Evolutionary conservation across 2,888 invertebrate genomes (phyloP).

Genomic region (Campoplex capitator): DNA sequence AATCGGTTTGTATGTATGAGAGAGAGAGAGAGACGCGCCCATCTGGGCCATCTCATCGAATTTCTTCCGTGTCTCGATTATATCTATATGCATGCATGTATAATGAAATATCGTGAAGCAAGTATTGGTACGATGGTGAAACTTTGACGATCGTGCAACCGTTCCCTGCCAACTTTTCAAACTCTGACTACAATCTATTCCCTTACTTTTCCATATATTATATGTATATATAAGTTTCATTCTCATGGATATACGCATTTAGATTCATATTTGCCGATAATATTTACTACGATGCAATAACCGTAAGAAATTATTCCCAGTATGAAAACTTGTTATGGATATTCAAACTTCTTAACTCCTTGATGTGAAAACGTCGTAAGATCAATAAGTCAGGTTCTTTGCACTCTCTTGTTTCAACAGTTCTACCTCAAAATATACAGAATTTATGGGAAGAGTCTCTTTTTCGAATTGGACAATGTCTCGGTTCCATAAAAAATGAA

Average conservation of each 20-base stretch:
- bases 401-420: neutral
- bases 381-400: neutral
- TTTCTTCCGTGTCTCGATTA: conserved; percentile 34
- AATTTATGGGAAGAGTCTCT: neutral
- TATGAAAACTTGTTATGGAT: neutral
- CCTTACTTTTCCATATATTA: neutral
- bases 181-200: neutral
- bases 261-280: neutral
- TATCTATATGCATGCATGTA: conserved; percentile 15
- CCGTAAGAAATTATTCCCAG: neutral
- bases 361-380: neutral
- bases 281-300: conserved; percentile 9
- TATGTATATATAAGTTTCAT: neutral
- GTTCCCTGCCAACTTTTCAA: conserved; percentile 5
- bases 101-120: conserved; percentile 48
- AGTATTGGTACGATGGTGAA: conserved; percentile 28
- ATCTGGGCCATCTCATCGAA: conserved; percentile 54
- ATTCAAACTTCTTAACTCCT: neutral
- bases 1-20: conserved; percentile 10
- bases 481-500: neutral
- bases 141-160: conserved; percentile 53
- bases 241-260: neutral
- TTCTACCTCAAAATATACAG: neutral
- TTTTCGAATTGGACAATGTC: neutral
- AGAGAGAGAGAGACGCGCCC: conserved; percentile 26